phyloP scores from a whole-genome alignment of 2,888 invertebrate genomes.

The Pristionchus fissidentatus region DNA sequence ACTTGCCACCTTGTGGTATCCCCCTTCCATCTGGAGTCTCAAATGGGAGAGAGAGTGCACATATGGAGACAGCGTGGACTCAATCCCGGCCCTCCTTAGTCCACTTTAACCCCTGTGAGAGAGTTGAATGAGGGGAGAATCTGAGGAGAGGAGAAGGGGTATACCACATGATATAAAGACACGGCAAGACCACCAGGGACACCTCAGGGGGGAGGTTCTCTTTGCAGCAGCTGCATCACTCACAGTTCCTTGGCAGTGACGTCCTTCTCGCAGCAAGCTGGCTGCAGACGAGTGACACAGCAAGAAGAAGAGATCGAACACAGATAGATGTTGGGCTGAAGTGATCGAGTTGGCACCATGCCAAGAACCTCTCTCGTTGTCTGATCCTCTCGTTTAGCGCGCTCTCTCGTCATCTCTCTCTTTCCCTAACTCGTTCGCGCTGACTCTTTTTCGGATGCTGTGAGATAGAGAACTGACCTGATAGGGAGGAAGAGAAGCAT shows the following conservation, averaged over 20 bases:
- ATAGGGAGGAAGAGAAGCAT: conserved; percentile 33
- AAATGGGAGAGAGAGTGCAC: conserved; percentile 20
- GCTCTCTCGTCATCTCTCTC: too few relatives aligned
- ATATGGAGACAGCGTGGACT: conserved; percentile 9
- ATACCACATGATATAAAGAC: conserved; percentile 29
- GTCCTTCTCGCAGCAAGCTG: conserved; percentile 33
- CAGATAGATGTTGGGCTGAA: conserved; percentile 45
- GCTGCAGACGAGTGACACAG: conserved; percentile 26
- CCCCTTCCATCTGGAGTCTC: conserved; percentile 18
- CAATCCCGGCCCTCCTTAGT: neutral
- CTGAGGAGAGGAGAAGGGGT: neutral
- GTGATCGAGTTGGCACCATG: too few relatives aligned
- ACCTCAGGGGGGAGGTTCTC: conserved; percentile 8
- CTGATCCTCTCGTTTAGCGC: too few relatives aligned
- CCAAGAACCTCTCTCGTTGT: too few relatives aligned
- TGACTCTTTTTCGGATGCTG: too few relatives aligned
- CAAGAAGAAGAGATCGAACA: conserved; percentile 14
- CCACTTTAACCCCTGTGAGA: conserved; percentile 34
- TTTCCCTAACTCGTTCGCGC: too few relatives aligned
- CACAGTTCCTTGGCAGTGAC: neutral
- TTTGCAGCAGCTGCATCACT: neutral
- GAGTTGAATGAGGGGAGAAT: conserved; percentile 15
- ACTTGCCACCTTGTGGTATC: conserved; percentile 12
- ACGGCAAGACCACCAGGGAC: neutral
- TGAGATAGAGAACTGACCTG: conserved; percentile 11